Conservation (phyloP, 2,888 invertebrate species). For the Holacanthella duospinosa region DNA sequence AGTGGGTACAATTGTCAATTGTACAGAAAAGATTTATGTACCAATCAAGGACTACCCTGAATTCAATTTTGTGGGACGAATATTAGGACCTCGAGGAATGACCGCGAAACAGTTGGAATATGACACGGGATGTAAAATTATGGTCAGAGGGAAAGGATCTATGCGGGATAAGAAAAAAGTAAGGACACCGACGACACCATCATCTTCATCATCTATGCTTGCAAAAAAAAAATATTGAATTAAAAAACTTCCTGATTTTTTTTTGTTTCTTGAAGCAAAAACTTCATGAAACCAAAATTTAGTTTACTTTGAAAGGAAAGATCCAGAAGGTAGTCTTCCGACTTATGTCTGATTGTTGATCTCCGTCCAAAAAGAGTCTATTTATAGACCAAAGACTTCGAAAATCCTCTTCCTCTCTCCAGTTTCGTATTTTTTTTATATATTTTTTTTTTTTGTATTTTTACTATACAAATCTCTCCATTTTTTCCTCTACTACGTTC, state of each 20-base stretch:
- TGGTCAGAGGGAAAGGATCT: constrained; percentile 98
- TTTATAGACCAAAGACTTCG: background rate
- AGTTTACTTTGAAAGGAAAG: too few relatives aligned
- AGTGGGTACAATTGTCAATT: constrained; percentile 77
- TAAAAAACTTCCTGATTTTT: too few relatives aligned
- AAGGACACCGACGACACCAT: too few relatives aligned
- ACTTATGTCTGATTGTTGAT: too few relatives aligned
- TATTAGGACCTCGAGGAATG: constrained; percentile 98
- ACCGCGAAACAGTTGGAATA: constrained; percentile 99
- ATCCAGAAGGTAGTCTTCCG: too few relatives aligned
- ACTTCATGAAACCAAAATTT: too few relatives aligned
- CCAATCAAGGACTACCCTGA: constrained; percentile 99
- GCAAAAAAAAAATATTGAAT: too few relatives aligned
- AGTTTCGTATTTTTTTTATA: background rate
- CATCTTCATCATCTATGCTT: too few relatives aligned
- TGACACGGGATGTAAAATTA: constrained; percentile 99
- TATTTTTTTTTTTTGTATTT: background rate
- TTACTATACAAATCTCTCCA: background rate
- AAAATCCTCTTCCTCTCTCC: background rate
- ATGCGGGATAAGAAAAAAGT: constrained; percentile 99
- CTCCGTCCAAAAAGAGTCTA: background rate
- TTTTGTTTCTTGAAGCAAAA: too few relatives aligned
- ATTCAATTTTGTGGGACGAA: constrained; percentile 99
- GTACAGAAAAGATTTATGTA: constrained; percentile 98
- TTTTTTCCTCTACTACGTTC: background rate